These are phyloP conservation scores for Halcyon smyrnensis DNA, from an alignment of 2,797 vertebrate species.

Conservation along the genomic window DNA sequence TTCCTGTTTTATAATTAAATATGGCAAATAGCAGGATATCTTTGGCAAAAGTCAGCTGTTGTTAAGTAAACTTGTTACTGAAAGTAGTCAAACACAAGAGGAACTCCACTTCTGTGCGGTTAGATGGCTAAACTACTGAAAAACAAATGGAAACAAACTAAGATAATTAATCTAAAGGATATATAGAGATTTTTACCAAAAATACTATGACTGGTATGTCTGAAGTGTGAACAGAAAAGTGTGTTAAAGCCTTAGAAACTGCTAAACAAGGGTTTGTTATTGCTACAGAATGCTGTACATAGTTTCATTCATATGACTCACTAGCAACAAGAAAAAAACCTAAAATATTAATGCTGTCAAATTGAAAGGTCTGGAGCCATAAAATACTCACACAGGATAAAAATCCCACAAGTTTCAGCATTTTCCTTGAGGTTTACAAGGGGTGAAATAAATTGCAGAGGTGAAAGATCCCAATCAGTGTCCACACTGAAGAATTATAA, in stretches of 20 bases:
- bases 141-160: not conserved
- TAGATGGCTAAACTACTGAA: not conserved
- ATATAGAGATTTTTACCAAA: not conserved
- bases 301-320: not conserved
- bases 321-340: not conserved
- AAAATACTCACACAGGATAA: not conserved
- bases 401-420: fast-evolving
- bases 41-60: not conserved
- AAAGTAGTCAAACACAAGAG: not conserved
- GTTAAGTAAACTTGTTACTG: not conserved
- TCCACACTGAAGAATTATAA: not conserved
- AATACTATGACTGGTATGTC: not conserved
- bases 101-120: not conserved
- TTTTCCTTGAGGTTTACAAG: not conserved
- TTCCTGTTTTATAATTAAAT: not conserved
- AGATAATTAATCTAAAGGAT: not conserved
- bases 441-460: not conserved
- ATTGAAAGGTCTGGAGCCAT: not conserved
- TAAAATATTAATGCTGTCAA: not conserved
- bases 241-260: not conserved
- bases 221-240: not conserved
- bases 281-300: not conserved
- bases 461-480: not conserved
- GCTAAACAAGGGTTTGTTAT: not conserved
- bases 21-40: not conserved